Evolutionary conservation across 2,113 vertebrate genomes (phyloP), one percentile per base, ranked within the genome.

Genomic region (Vulpes lagopus): DNA sequence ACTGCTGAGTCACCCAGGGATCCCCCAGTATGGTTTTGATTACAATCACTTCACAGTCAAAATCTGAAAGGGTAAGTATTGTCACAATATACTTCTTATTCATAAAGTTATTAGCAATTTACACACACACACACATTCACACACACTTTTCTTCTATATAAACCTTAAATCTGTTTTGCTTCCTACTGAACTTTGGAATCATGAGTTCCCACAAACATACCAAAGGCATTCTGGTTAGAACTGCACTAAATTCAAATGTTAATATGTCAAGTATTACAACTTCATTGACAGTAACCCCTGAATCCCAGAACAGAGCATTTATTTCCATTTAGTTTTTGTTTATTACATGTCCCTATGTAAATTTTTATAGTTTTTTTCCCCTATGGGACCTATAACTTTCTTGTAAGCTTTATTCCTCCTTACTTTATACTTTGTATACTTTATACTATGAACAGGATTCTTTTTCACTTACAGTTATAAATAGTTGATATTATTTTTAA

Each of bases 171-270:
- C 43, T 20, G 73, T 30, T 71, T 57, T 60, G 95, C 35, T 81
- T 80, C 38, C 32, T 64, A 81, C 73, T 43, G 25, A 35, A 85
- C 25, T 60, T 89, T 73, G 65, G 11, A 43, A 49, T 82, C 79
- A 59, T 71, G 17, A 62, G n/a, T 86, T 85, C 17, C 23, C 73
- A 57, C 22, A 89, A 62, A 88, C 11, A 71, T 76, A 89, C 57
- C 57, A 65, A 97, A 81, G 64, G 17, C n/a, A 35, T 92, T 92
- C 19, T 76, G 65, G 89, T 84, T 81, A 79, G 27, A 79, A 49
- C 0, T 49, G 38, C 6, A 89, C 6, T 78, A 67, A 60, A 92
- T n/a, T 94, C n/a, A 71, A 62, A 86, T 38, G 51, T 76, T 74
- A 85, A 81, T 62, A 73, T 89, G 69, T 27, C 25, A 86, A 57